Evolutionary conservation across 2,113 vertebrate species (phyloP).

Genomic region (Heterocephalus glaber): DNA sequence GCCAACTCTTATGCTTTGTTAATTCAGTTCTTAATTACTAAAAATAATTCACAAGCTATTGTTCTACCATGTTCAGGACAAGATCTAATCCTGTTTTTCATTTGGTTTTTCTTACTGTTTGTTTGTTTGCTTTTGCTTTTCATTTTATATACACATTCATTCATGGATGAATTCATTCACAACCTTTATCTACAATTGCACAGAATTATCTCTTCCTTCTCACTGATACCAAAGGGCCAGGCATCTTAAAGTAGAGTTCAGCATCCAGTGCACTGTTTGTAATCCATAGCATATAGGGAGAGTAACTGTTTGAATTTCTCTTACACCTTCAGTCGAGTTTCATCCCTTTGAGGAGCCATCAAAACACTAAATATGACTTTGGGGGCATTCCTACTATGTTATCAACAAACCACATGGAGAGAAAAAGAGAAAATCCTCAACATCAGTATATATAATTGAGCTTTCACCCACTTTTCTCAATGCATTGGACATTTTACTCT

Average conservation of each 20-base stretch:
- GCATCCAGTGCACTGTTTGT: background rate
- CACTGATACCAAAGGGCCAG: rapidly evolving
- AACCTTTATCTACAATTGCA: background rate
- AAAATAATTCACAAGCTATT: background rate
- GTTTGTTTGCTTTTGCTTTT: background rate
- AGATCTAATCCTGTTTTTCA: background rate
- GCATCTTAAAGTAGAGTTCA: background rate
- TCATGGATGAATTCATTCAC: background rate
- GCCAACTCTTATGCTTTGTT: background rate
- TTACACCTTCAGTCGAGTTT: background rate
- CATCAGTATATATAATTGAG: background rate
- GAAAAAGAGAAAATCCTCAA: background rate
- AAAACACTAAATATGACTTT: background rate
- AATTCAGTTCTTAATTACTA: background rate
- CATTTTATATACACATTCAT: background rate
- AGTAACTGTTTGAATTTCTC: background rate
- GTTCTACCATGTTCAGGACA: background rate
- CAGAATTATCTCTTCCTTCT: background rate
- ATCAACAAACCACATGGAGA: background rate
- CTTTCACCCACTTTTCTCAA: background rate
- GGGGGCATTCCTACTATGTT: background rate
- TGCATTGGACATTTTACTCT: background rate
- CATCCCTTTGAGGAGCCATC: background rate
- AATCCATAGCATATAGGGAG: background rate
- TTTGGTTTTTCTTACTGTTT: background rate